phyloP scores from a whole-genome alignment of 2,797 vertebrate genomes.

The Halcyon badia region DNA sequence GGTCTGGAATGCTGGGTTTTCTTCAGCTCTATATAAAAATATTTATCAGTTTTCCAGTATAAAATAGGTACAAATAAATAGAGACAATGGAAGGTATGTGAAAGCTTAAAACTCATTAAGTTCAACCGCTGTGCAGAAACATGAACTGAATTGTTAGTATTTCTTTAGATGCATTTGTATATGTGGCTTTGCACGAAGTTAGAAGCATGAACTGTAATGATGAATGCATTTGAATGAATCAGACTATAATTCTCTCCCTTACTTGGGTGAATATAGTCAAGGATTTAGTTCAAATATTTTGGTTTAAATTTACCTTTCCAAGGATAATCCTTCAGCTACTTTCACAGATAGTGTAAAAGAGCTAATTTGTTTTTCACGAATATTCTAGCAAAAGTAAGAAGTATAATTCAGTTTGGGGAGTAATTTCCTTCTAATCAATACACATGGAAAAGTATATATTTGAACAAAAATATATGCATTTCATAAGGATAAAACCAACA shows the following conservation, averaged over 20 bases:
- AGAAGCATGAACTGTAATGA: not conserved
- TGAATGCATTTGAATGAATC: not conserved
- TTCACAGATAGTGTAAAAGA: not conserved
- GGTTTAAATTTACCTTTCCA: not conserved
- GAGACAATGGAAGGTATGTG: not conserved
- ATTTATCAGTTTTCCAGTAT: not conserved
- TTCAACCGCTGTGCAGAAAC: not conserved
- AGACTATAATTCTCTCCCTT: not conserved
- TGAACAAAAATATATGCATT: not conserved
- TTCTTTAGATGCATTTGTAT: not conserved
- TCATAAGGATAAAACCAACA: not conserved
- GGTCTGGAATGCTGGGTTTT: not conserved
- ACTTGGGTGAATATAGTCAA: not conserved
- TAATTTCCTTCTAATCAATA: not conserved
- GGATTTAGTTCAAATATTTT: not conserved
- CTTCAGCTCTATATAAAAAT: not conserved
- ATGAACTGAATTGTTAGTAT: not conserved
- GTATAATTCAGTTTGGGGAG: not conserved
- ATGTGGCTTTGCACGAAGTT: not conserved
- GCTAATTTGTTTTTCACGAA: not conserved
- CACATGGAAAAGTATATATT: not conserved
- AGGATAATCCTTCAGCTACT: not conserved
- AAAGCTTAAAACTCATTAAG: not conserved
- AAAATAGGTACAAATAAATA: not conserved
- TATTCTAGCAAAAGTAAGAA: not conserved